Percentiles rank a stretch among this genome's conserved stretches.
phyloP scores from a whole-genome alignment of 2,888 invertebrate species.

The Ceraclea dissimilis region DNA sequence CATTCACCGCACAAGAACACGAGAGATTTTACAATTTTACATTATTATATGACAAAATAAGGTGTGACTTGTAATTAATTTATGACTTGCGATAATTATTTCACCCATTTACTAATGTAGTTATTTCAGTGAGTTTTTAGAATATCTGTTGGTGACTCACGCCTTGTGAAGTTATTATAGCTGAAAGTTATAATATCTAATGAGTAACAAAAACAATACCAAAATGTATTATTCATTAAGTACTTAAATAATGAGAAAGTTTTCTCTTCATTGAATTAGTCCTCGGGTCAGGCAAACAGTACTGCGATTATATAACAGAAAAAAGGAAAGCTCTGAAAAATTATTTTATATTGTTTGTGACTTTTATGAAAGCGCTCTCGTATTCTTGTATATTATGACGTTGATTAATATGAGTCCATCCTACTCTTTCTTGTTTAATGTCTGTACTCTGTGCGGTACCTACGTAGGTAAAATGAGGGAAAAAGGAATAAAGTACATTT shows the following conservation, averaged over 20 bases:
- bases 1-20: too few species aligned
- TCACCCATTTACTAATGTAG: too few species aligned
- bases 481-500: background rate
- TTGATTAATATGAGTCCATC: conserved; percentile 19
- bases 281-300: background rate
- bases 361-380: conserved; percentile 9
- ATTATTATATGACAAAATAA: too few species aligned
- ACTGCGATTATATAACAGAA: background rate
- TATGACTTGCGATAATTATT: too few species aligned
- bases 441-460: background rate
- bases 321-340: background rate
- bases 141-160: too few species aligned
- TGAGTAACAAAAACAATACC: background rate
- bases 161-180: too few species aligned
- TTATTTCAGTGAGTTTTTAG: too few species aligned
- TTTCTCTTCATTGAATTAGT: background rate
- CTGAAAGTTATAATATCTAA: too few species aligned
- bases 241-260: background rate
- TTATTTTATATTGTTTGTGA: conserved; percentile 16
- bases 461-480: conserved; percentile 11
- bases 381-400: conserved; percentile 16
- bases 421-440: background rate
- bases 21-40: too few species aligned
- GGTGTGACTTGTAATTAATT: too few species aligned
- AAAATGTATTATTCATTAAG: background rate